These are phyloP conservation scores for Turdus rufiventris DNA, from an alignment of 2,113 vertebrate species.

Conservation along the genomic window DNA sequence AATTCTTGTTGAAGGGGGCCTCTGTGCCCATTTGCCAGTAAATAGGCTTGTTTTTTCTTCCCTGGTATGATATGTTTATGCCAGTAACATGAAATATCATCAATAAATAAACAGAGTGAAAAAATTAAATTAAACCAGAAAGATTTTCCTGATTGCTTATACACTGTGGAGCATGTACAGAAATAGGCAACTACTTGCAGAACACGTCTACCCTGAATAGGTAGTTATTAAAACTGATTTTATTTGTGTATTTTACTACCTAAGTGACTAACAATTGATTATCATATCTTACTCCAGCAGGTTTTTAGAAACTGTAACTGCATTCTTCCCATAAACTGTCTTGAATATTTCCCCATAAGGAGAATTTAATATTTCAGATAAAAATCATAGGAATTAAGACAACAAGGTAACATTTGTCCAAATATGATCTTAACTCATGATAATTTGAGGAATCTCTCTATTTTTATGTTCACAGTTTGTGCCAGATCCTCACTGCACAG, in stretches of 20 bases:
- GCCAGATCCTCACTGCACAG: not conserved
- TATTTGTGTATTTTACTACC: constrained; percentile 21
- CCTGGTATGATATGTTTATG: not conserved
- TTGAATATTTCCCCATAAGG: constrained; percentile 17
- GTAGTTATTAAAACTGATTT: constrained; percentile 13
- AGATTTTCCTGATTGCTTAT: constrained; percentile 32
- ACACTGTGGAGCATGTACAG: not conserved
- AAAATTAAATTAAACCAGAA: constrained; percentile 49
- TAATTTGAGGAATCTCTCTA: constrained; percentile 9
- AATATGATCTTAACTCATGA: constrained; percentile 43
- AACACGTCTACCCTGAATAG: not conserved
- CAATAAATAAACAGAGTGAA: constrained; percentile 37
- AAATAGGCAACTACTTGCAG: not conserved
- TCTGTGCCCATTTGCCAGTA: not conserved
- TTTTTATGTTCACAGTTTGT: not conserved
- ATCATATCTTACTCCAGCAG: not conserved
- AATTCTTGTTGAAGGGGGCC: not conserved
- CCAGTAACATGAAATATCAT: constrained; percentile 5
- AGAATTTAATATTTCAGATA: constrained; percentile 30
- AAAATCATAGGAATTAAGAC: constrained; percentile 57
- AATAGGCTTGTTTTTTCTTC: not conserved
- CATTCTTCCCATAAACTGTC: constrained; percentile 11
- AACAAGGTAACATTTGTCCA: constrained; percentile 31
- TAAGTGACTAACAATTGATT: not conserved
- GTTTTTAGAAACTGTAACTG: not conserved